Conservation (phyloP, 2,797 vertebrate genomes). For the Rousettus madagascariensis region DNA sequence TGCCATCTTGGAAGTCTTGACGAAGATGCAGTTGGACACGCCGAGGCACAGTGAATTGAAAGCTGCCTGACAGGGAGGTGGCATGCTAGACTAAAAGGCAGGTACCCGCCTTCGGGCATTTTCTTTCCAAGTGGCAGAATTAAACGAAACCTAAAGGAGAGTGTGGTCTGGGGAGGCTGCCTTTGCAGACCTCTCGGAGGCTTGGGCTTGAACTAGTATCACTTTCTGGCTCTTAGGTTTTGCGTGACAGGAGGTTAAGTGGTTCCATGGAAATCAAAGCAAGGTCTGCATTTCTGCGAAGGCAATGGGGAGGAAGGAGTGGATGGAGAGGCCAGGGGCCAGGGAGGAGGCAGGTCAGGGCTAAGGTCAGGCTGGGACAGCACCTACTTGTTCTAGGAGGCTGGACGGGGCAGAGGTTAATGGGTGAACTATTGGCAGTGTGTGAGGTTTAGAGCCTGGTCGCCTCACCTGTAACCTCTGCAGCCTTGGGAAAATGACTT, state of each 20-base stretch:
- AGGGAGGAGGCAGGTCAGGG: neutral
- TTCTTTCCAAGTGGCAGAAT: conserved; percentile 76
- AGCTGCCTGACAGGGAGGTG: conserved; percentile 79
- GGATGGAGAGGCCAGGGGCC: neutral
- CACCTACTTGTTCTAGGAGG: neutral
- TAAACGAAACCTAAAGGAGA: conserved; percentile 75
- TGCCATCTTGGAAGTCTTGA: conserved; percentile 75
- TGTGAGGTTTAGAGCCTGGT: neutral
- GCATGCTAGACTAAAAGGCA: conserved; percentile 79
- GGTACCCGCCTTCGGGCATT: conserved; percentile 81
- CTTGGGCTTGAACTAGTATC: neutral
- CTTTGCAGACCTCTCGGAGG: neutral
- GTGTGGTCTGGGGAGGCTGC: neutral
- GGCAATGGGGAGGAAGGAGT: neutral
- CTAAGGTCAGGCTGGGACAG: neutral
- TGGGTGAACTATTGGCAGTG: too few species aligned
- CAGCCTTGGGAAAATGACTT: neutral
- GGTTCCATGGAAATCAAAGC: neutral
- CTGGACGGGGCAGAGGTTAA: neutral
- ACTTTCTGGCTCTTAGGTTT: neutral
- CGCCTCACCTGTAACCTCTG: neutral
- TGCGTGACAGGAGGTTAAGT: neutral
- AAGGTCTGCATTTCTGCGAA: neutral
- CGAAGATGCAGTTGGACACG: conserved; percentile 79
- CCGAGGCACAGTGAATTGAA: conserved; percentile 70